phyloP scores from a whole-genome alignment of 2,113 vertebrate genomes.

The Penelope pileata region DNA sequence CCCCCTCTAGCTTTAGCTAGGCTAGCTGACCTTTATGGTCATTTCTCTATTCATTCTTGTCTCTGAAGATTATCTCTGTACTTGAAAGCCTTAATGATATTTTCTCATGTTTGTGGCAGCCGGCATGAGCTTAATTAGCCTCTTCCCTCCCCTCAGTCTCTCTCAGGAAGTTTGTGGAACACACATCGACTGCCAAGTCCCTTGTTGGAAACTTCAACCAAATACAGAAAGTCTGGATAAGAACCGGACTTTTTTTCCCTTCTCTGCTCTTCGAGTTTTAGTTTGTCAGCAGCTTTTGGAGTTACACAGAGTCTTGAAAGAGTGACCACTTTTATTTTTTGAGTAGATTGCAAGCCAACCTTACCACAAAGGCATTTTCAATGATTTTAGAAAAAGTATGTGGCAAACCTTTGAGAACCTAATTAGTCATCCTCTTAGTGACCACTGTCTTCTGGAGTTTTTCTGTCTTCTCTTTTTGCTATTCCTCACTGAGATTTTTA shows the following conservation, averaged over 20 bases:
- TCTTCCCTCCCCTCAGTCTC: neutral
- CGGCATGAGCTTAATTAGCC: neutral
- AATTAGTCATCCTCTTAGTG: conserved; percentile 41
- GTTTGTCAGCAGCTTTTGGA: conserved; percentile 47
- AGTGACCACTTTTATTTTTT: conserved; percentile 61
- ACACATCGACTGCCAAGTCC: neutral
- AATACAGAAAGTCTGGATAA: conserved; percentile 63
- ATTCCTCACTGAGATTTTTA: neutral
- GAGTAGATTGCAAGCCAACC: conserved; percentile 21
- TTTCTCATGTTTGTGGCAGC: neutral
- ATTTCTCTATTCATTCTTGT: neutral
- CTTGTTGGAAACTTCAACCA: conserved; percentile 42
- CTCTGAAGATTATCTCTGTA: neutral
- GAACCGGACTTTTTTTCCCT: neutral
- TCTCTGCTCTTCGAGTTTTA: conserved; percentile 30
- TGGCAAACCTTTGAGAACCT: conserved; percentile 47
- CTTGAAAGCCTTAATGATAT: neutral
- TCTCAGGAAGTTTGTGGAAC: conserved; percentile 29
- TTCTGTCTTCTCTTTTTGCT: neutral
- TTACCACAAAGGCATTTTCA: conserved; percentile 45
- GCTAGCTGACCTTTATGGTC: neutral
- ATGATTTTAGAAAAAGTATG: conserved; percentile 7
- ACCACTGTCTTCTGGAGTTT: neutral
- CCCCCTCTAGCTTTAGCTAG: neutral
- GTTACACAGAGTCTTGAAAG: conserved; percentile 40